Evolutionary conservation across 2,113 vertebrate species (phyloP).

Genomic region (Zosterops hypoxanthus): DNA sequence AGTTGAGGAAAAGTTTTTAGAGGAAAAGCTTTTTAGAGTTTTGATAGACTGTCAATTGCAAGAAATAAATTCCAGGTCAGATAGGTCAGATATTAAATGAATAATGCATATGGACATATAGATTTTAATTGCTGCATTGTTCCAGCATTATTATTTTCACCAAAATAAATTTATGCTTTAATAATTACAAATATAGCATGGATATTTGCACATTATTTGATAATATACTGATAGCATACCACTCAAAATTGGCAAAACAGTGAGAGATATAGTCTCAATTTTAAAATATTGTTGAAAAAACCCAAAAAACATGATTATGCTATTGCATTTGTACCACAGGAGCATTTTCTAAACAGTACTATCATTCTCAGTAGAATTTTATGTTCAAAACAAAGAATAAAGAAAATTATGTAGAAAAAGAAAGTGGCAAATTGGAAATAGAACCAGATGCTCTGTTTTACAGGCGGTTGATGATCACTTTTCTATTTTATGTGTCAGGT

Average conservation of each 20-base stretch:
- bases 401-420: background rate
- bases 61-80: background rate
- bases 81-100: background rate
- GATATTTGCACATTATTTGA: background rate
- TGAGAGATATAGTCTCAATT: background rate
- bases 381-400: constrained; percentile 45
- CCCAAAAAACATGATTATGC: background rate
- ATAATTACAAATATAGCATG: background rate
- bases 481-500: constrained; percentile 66
- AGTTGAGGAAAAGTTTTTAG: background rate
- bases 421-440: constrained; percentile 36
- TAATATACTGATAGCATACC: background rate
- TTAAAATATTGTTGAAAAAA: background rate
- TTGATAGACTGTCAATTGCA: background rate
- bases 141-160: background rate
- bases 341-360: background rate
- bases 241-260: background rate
- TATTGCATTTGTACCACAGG: background rate
- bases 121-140: background rate
- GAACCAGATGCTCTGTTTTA: constrained; percentile 25
- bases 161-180: background rate
- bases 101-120: accelerated
- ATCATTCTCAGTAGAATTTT: constrained; percentile 2
- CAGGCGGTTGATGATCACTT: constrained; percentile 57
- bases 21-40: background rate